phyloP scores from a whole-genome alignment of 2,888 invertebrate species.

The Exephanes ischioxanthus region DNA sequence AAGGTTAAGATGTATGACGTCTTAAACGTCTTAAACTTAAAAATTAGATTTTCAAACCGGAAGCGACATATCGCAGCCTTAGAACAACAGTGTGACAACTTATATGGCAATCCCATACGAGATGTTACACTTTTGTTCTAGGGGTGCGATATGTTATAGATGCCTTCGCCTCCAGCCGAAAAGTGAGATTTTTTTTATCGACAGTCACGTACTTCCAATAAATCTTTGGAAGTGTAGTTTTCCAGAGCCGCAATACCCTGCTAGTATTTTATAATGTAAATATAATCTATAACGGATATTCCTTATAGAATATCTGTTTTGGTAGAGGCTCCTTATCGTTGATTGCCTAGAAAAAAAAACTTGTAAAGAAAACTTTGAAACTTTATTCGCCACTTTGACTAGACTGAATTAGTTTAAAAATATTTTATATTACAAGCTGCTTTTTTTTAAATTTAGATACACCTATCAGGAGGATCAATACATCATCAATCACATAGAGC shows the following conservation, averaged over 20 bases:
- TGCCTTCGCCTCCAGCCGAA: too few relatives aligned
- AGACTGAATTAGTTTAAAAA: constrained; percentile 13
- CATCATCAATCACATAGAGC: constrained; percentile 76
- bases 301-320: too few relatives aligned
- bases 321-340: not conserved
- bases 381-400: not conserved
- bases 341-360: constrained; percentile 3
- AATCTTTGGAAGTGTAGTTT: too few relatives aligned
- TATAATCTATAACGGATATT: too few relatives aligned
- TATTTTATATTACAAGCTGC: not conserved
- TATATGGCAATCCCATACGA: too few relatives aligned
- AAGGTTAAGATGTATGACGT: not conserved
- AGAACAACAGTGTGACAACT: too few relatives aligned
- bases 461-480: constrained; percentile 74
- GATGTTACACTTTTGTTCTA: too few relatives aligned
- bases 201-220: too few relatives aligned
- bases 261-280: too few relatives aligned
- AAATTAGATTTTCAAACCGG: not conserved
- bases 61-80: not conserved
- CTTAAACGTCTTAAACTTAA: too few relatives aligned
- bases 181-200: too few relatives aligned
- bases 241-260: too few relatives aligned
- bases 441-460: constrained; percentile 73
- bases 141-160: not conserved
- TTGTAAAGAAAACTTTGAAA: not conserved